phyloP scores from a whole-genome alignment of 2,113 vertebrate genomes.

The Lamprotornis superbus region DNA sequence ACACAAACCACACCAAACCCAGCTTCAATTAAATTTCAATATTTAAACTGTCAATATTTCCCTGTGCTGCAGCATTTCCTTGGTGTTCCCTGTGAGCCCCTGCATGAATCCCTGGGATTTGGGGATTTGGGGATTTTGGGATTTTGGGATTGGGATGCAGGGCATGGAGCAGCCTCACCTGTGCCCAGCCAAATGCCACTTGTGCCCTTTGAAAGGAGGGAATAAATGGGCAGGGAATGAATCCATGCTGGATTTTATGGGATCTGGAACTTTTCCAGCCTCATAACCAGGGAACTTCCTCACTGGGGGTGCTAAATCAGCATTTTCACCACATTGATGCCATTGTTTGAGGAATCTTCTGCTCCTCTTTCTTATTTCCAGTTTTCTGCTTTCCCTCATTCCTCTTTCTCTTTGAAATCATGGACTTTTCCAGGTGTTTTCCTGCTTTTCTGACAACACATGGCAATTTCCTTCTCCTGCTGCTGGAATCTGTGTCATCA shows the following conservation, averaged over 20 bases:
- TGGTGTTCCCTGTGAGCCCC: fast-evolving
- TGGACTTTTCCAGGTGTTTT: background rate
- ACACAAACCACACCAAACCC: background rate
- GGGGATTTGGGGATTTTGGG: no score
- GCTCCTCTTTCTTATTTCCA: background rate
- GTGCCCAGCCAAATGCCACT: background rate
- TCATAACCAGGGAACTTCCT: background rate
- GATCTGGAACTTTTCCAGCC: background rate
- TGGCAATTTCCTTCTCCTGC: background rate
- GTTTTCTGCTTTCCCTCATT: background rate
- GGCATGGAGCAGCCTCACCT: background rate
- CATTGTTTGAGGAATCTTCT: background rate
- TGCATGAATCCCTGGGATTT: background rate
- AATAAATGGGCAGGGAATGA: background rate
- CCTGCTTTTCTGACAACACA: background rate
- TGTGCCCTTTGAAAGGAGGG: background rate
- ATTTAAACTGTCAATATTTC: background rate
- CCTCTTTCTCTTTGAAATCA: background rate
- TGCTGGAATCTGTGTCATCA: background rate
- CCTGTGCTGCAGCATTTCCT: background rate
- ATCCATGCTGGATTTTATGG: fast-evolving
- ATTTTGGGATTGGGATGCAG: background rate
- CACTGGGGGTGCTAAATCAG: background rate
- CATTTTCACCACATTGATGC: background rate
- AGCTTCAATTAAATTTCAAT: background rate